These are phyloP conservation scores for Dinocampus coccinellae DNA, from an alignment of 2,888 invertebrate genomes.

Conservation along the genomic window DNA sequence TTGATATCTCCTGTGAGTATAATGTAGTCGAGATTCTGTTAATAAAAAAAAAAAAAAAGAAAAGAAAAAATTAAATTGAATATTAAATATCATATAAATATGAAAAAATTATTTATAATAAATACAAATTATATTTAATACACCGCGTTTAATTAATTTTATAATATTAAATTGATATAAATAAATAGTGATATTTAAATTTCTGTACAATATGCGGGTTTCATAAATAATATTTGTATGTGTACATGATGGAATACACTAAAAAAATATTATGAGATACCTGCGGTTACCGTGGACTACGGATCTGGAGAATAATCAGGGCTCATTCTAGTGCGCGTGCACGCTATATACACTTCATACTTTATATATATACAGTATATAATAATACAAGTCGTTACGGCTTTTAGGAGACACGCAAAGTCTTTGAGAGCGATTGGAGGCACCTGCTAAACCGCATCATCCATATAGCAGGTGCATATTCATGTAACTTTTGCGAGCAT, in stretches of 20 bases:
- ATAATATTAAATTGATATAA: no score
- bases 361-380: not conserved
- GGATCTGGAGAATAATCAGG: not conserved
- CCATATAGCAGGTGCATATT: constrained; percentile 53
- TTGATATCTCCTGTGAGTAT: not conserved
- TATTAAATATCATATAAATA: not conserved
- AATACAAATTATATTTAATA: no score
- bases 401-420: constrained; percentile 51
- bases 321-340: constrained; percentile 17
- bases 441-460: constrained; percentile 55
- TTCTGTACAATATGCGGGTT: not conserved
- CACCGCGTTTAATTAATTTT: no score
- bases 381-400: constrained; percentile 42
- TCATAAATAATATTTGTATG: not conserved
- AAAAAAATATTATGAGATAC: not conserved
- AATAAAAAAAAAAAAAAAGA: not conserved
- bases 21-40: not conserved
- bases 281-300: constrained; percentile 13
- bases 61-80: not conserved
- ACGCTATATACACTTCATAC: constrained; percentile 14
- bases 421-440: constrained; percentile 31
- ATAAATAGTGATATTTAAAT: no score
- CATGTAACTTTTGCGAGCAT: constrained; percentile 50
- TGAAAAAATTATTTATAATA: not conserved
- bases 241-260: not conserved